Base-by-base conservation (phyloP, 1,140 invertebrate genomes). In the Drosophila kepulauana region DNA sequence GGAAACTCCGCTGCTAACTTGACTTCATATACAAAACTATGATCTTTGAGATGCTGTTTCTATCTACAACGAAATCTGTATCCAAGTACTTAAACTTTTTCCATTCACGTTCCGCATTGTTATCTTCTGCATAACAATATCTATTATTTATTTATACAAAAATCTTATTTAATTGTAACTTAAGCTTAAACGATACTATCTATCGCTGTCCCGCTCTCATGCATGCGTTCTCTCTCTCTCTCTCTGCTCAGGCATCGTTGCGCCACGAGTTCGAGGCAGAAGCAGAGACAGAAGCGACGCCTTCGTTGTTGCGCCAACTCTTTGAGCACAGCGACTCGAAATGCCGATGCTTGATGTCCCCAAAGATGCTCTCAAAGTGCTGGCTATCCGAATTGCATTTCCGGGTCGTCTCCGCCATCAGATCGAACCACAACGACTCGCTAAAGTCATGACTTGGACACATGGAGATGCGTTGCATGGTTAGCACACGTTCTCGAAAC, bases 311-410 rank as follows among this genome's bases (percentile, higher is more conserved):
- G 5, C 82, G 76, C 76, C 80, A 88, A n/a, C 35, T 38, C 35
- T 52, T 72, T 33, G 20, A 5, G 0, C 13, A 11, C 0, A 78
- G 78, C 10, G 43, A 3, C 25, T 89, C 85, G 25, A 89, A 33
- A 43, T 90, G 86, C 1, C 78, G 58, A 45, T 52, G n/a, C 51
- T 85, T 85, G 10, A 79, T 72, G 15, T 90, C 78, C 3, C 65
- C 75, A 11, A 76, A 85, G n/a, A 81, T 72, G 51, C 79, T 81
- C 5, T 89, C 85, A 46, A 89, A 90, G 7, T 81, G 65, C 4
- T 75, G 68, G 4, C 64, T 75, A 5, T 16, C 41, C 1, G 52
- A 4, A 4, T 11, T 41, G 35, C 72, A 70, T 10, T 66, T 68
- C 25, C 71, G 66, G 0, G 57, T 46, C 5, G 64, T 69, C n/a